Evolutionary conservation across 2,113 vertebrate species (phyloP), one percentile per base, ranked within the genome.

Genomic region (Lasiurus cinereus): DNA sequence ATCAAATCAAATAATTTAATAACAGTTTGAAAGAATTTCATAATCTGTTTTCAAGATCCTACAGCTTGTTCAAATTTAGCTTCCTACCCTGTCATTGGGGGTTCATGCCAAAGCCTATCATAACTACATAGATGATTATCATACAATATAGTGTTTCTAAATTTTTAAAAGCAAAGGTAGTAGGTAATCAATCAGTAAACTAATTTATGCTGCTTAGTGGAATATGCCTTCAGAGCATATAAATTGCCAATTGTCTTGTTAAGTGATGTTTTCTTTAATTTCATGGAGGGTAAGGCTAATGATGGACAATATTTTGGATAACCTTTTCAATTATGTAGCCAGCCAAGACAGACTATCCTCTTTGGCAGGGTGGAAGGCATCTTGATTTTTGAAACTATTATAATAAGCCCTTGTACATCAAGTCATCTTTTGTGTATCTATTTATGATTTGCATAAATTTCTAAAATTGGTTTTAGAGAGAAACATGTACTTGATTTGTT

Each of bases 11-110:
- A 87, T 83, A 50, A 80, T 89, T 91, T 87, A 62, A 36, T 80
- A 89, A 70, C 6, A 88, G 59, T 88, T 90, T 84, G 82, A 93
- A 86, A 94, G 76, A 94, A 94, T 91, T 94, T 90, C 56, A 52
- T 82, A 79, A 69, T 86, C 54, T 93, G 54, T 84, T 95, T 93
- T 95, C 0, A 72, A 76, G n/a, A 94, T 18, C 66, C 36, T 76
- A 6, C 16, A 74, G 77, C 36, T 72, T 12, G 3, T 92, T 92
- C 87, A 72, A 50, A 87, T 76, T 85, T 83, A 88, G 52, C 67
- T n/a, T 80, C 72, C 36, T 13, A 94, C 50, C 73, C 72, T 36
- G 27, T 83, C 50, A 69, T 43, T 54, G 59, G 39, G 70, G 76
- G 56, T 24, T 93, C 36, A 82, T 87, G 76, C 76, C 78, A 67